Base-by-base conservation (phyloP, 2,113 vertebrate species). In the Clinocottus analis region DNA sequence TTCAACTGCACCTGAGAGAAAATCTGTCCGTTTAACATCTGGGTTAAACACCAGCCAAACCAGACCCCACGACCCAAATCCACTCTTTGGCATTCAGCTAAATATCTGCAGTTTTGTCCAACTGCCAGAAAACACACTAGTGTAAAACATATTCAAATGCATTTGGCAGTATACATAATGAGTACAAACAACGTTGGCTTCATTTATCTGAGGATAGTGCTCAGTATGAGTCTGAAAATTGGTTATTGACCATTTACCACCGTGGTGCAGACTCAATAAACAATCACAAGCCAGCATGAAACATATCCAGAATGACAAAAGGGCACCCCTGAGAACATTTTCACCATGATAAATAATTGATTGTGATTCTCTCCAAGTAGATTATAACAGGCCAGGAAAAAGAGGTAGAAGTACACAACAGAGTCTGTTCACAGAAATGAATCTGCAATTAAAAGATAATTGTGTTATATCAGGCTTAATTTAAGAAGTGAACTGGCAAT, bases 201-300 rank as follows among this genome's bases (percentile, higher is more conserved):
- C 16, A 68, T 61, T 74, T 39, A 53, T 79, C 69, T 60, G 43
- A 85, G 72, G 31, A 61, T 56, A 75, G 31, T 60, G 37, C 60
- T 80, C 56, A 25, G 29, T 80, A 77, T 73, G 25, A 61, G 43
- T 70, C 61, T 71, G 25, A 77, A 31, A 86, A 87, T 78, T 78
- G 69, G 47, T 82, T 84, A 86, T 73, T 84, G 83, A 87, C 78
- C 1, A 11, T 51, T 82, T n/a, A 45, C 49, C 69, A 70, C 59
- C 19, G 60, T 39, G 16, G n/a, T 59, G 49, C 29, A 7, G 14
- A 61, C 35, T 35, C 41, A 61, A 33, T 72, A 80, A 75, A 68
- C 70, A 78, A 45, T 83, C 79, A 53, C 23, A 72, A 63, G 9
- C 53, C 64, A 56, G 31, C 67, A 67, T 74, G 68, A 89, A 87